phyloP scores from a whole-genome alignment of 1,140 invertebrate genomes.

The Leptopilina boulardi region DNA sequence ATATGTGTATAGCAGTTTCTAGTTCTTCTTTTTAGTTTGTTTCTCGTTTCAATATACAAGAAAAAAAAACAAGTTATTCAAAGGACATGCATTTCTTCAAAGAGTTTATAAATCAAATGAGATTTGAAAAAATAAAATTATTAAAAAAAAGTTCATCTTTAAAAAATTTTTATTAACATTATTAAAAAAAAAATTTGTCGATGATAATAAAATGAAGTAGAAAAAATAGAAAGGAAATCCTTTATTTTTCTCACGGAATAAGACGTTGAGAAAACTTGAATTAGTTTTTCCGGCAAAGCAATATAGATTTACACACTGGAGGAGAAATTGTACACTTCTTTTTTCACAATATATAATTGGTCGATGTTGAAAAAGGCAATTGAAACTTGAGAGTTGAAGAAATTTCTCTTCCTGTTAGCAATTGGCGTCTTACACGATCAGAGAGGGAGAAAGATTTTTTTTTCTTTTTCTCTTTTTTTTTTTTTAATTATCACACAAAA shows the following conservation, averaged over 20 bases:
- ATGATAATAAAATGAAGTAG: too few species aligned
- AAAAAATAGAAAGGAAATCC: neutral
- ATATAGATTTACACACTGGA: neutral
- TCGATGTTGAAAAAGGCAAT: neutral
- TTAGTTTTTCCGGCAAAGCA: neutral
- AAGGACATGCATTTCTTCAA: neutral
- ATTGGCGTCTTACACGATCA: neutral
- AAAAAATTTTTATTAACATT: too few species aligned
- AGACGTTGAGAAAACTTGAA: neutral
- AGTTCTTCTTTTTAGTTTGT: neutral
- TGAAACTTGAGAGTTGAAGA: neutral
- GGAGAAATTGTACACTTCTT: neutral
- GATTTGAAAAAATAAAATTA: too few species aligned
- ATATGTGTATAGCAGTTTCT: too few species aligned
- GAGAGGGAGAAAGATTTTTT: too few species aligned
- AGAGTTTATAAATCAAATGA: neutral
- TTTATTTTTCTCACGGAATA: neutral
- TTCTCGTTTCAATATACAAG: neutral
- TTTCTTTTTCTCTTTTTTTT: neutral
- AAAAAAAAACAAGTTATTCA: neutral
- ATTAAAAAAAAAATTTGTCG: too few species aligned
- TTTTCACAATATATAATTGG: neutral
- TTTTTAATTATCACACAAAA: neutral
- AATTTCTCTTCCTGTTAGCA: neutral
- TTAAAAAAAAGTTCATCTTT: too few species aligned